phyloP scores from a whole-genome alignment of 2,888 invertebrate species.

The Steinernema carpocapsae region DNA sequence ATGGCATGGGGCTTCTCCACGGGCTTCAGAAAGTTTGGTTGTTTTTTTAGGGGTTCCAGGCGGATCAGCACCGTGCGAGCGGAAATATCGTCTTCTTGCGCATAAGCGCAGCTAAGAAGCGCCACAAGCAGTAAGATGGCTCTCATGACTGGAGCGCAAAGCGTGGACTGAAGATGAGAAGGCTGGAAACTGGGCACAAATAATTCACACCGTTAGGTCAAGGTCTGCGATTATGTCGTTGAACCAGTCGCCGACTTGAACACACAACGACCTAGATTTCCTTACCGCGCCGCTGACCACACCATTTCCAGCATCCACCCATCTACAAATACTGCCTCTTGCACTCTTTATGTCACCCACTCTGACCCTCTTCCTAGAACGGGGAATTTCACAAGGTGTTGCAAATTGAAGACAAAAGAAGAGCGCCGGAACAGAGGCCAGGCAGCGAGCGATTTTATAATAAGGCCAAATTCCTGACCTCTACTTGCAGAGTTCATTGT shows the following conservation, averaged over 20 bases:
- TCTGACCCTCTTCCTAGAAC: constrained; percentile 16
- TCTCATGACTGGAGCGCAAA: constrained; percentile 26
- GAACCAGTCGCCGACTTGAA: constrained; percentile 35
- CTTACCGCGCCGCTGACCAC: constrained; percentile 31
- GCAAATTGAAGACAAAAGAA: not conserved
- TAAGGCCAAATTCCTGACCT: constrained; percentile 23
- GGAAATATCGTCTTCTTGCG: constrained; percentile 39
- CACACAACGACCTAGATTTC: constrained; percentile 32
- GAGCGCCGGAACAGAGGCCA: not conserved
- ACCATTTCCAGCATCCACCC: constrained; percentile 34
- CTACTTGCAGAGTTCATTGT: not conserved
- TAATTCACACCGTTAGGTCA: constrained; percentile 35
- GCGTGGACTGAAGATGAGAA: constrained; percentile 31
- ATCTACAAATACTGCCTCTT: constrained; percentile 29
- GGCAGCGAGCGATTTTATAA: not conserved
- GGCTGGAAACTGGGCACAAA: constrained; percentile 35
- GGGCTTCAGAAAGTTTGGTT: constrained; percentile 41
- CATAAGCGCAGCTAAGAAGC: constrained; percentile 21
- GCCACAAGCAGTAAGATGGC: constrained; percentile 19
- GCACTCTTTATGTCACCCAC: constrained; percentile 27
- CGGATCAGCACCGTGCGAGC: constrained; percentile 47
- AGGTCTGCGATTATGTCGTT: constrained; percentile 35
- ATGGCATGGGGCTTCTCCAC: constrained; percentile 60
- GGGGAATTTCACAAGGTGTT: constrained; percentile 29
- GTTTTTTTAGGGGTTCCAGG: constrained; percentile 43